These are phyloP conservation scores for Ypsolopha scabrella DNA, from an alignment of 2,888 invertebrate species.

Conservation along the genomic window DNA sequence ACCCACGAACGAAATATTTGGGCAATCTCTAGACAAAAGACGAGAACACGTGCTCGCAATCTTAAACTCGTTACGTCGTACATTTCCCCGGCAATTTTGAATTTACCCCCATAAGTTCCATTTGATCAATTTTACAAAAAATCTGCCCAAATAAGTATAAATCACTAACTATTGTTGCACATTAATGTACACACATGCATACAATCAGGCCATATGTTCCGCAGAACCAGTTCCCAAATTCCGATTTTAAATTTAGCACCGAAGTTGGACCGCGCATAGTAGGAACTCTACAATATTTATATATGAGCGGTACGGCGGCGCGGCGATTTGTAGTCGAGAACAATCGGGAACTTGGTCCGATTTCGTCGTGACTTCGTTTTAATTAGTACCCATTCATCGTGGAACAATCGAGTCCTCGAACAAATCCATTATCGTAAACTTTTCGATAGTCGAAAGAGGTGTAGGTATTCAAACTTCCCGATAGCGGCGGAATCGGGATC, in stretches of 20 bases:
- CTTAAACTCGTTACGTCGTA: conserved; percentile 54
- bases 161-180: not conserved
- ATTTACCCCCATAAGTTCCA: conserved; percentile 41
- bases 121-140: conserved; percentile 18
- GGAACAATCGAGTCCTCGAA: conserved; percentile 64
- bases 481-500: conserved; percentile 39
- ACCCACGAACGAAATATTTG: conserved; percentile 34
- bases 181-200: not conserved
- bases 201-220: conserved; percentile 7
- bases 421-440: conserved; percentile 67
- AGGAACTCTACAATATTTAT: conserved; percentile 51
- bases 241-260: conserved; percentile 61
- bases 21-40: conserved; percentile 38
- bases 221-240: conserved; percentile 37
- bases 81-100: conserved; percentile 48
- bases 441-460: conserved; percentile 67
- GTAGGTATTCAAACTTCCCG: conserved; percentile 49
- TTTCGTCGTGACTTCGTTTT: conserved; percentile 66
- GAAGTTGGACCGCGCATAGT: conserved; percentile 33
- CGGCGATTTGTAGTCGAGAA: conserved; percentile 61
- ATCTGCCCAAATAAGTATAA: not conserved
- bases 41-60: conserved; percentile 52
- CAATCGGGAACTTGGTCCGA: conserved; percentile 61
- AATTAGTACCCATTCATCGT: conserved; percentile 70
- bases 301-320: conserved; percentile 22